Conservation (phyloP, 2,797 vertebrate genomes). For the Xenopus petersii region DNA sequence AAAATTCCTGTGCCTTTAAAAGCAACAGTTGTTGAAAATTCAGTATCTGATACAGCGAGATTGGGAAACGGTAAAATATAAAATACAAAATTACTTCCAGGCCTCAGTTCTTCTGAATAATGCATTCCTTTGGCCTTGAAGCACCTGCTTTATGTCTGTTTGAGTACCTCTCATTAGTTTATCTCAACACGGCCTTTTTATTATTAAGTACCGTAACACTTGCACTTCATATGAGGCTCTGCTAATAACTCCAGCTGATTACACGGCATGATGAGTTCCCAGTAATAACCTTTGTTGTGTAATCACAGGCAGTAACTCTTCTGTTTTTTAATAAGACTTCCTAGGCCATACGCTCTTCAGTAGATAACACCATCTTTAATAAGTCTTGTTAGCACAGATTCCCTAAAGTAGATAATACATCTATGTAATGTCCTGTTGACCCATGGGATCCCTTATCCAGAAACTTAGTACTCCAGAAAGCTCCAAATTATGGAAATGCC, state of each 20-base stretch:
- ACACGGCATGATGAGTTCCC: constrained; percentile 6
- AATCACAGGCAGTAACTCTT: background rate
- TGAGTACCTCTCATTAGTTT: constrained; percentile 8
- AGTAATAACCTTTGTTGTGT: constrained; percentile 10
- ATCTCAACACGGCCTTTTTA: constrained; percentile 1
- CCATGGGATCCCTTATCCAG: too few relatives aligned
- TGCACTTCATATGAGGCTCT: constrained; percentile 11
- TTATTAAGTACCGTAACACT: constrained; percentile 10
- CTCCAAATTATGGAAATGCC: too few relatives aligned
- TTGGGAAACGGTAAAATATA: background rate
- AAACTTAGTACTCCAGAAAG: too few relatives aligned
- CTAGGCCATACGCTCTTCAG: too few relatives aligned
- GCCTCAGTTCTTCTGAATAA: background rate
- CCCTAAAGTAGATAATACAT: too few relatives aligned
- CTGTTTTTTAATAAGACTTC: background rate
- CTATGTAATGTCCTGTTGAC: too few relatives aligned
- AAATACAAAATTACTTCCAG: background rate
- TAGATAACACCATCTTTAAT: background rate
- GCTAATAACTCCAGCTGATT: background rate
- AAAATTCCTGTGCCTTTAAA: background rate
- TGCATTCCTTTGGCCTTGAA: background rate
- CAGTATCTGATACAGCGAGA: background rate
- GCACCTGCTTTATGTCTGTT: background rate
- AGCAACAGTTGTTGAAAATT: background rate
- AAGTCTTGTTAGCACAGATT: too few relatives aligned